Evolutionary conservation across 2,888 invertebrate genomes (phyloP).

Genomic region (Kryphioiulus occultus): DNA sequence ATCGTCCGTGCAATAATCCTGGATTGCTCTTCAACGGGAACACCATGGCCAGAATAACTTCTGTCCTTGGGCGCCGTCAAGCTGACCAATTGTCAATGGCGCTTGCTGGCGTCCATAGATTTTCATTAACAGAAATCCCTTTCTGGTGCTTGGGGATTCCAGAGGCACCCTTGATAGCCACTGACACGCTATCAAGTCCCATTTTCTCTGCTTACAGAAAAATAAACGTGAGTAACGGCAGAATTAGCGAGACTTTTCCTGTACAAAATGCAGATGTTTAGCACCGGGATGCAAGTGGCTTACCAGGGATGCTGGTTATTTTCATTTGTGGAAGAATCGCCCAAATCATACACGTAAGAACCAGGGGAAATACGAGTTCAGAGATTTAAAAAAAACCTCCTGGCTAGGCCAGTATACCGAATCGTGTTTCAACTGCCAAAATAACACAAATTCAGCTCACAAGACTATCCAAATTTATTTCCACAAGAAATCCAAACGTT

Average conservation of each 20-base stretch:
- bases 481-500: no score
- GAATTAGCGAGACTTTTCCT: background rate
- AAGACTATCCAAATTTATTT: no score
- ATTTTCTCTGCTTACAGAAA: background rate
- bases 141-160: background rate
- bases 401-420: background rate
- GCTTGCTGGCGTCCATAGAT: background rate
- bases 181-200: background rate
- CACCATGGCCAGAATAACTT: background rate
- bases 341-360: background rate
- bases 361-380: background rate
- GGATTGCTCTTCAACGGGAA: background rate
- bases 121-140: conserved; percentile 10
- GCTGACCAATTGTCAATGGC: conserved; percentile 1
- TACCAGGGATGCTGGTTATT: background rate
- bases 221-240: conserved; percentile 11
- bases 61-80: background rate
- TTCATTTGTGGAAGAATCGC: background rate
- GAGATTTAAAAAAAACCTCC: background rate
- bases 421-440: background rate
- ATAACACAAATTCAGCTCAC: background rate
- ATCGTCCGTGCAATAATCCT: conserved; percentile 6
- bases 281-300: background rate
- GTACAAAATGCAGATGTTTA: conserved; percentile 2
- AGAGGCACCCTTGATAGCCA: background rate